A percentile compares a stretch with the other conserved stretches of the same genome.
phyloP scores from a whole-genome alignment of 2,888 invertebrate genomes.

The Epinotia brunnichana region DNA sequence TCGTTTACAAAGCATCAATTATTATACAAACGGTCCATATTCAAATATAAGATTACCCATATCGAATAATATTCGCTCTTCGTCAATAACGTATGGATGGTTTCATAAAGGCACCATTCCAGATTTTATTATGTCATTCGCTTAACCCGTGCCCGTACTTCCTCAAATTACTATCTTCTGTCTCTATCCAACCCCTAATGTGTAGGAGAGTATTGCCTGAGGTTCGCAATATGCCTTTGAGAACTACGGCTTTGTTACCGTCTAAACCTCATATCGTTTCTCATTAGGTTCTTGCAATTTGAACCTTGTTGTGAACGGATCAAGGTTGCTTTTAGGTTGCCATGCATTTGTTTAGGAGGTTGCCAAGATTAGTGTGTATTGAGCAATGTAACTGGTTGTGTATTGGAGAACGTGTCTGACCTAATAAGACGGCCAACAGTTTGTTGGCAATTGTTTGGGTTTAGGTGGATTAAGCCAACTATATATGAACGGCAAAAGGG shows the following conservation, averaged over 20 bases:
- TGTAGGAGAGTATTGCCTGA: slow-evolving; percentile 5
- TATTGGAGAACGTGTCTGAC: slow-evolving; percentile 13
- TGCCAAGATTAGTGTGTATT: neutral
- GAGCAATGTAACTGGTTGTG: neutral
- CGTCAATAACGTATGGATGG: slow-evolving; percentile 10
- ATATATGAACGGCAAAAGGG: neutral
- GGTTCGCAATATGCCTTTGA: slow-evolving; percentile 24
- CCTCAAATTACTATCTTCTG: slow-evolving; percentile 9
- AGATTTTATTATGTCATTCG: slow-evolving; percentile 35
- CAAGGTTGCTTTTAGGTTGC: neutral
- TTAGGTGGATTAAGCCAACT: neutral
- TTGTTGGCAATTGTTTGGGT: neutral
- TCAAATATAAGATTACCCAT: no score
- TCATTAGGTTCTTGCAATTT: neutral
- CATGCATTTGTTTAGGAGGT: neutral
- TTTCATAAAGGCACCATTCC: slow-evolving; percentile 5
- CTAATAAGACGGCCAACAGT: slow-evolving; percentile 26
- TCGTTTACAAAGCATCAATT: neutral
- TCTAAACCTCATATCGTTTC: neutral
- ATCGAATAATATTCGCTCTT: neutral
- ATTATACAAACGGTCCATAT: neutral
- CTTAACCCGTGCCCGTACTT: slow-evolving; percentile 17
- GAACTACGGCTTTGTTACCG: neutral
- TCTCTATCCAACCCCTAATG: slow-evolving; percentile 14
- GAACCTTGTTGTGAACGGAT: neutral